These are phyloP conservation scores for Hippoglossus hippoglossus DNA, from an alignment of 2,797 vertebrate genomes.

Conservation along the genomic window DNA sequence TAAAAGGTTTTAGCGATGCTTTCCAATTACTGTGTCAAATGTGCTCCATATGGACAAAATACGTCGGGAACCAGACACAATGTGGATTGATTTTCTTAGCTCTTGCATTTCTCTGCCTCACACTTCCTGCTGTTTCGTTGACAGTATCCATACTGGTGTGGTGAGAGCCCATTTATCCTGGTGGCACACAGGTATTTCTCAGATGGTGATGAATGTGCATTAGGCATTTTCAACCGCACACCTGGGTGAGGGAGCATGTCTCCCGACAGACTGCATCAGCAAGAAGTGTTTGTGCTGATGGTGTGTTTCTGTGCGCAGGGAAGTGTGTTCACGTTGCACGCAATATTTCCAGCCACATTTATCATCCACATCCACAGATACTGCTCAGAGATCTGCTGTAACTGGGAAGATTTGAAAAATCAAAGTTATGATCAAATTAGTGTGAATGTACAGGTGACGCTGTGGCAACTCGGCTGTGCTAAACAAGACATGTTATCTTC, in stretches of 20 bases:
- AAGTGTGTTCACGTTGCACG: neutral
- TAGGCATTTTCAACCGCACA: slow-evolving; percentile 37
- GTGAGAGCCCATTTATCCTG: slow-evolving; percentile 60
- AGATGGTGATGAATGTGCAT: slow-evolving; percentile 26
- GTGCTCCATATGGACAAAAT: neutral
- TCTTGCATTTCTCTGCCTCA: slow-evolving; percentile 26
- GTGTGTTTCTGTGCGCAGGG: slow-evolving; percentile 12
- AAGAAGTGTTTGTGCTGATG: slow-evolving; percentile 51
- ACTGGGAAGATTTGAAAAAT: slow-evolving; percentile 4
- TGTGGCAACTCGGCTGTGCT: neutral
- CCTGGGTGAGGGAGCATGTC: slow-evolving; percentile 19
- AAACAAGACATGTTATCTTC: neutral
- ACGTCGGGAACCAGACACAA: neutral
- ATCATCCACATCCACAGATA: slow-evolving; percentile 5
- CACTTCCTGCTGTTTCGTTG: slow-evolving; percentile 24
- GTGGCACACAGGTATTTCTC: slow-evolving; percentile 31
- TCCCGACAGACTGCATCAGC: slow-evolving; percentile 42
- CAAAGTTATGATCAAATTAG: neutral
- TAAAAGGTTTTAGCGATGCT: slow-evolving; percentile 9
- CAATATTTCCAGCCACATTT: slow-evolving; percentile 15
- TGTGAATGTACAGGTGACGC: neutral
- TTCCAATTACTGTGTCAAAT: slow-evolving; percentile 22
- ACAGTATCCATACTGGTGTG: slow-evolving; percentile 35
- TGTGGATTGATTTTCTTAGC: slow-evolving; percentile 43
- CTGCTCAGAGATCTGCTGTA: neutral